Conservation (phyloP, 1,140 invertebrate species). For the Antheraea pernyi region DNA sequence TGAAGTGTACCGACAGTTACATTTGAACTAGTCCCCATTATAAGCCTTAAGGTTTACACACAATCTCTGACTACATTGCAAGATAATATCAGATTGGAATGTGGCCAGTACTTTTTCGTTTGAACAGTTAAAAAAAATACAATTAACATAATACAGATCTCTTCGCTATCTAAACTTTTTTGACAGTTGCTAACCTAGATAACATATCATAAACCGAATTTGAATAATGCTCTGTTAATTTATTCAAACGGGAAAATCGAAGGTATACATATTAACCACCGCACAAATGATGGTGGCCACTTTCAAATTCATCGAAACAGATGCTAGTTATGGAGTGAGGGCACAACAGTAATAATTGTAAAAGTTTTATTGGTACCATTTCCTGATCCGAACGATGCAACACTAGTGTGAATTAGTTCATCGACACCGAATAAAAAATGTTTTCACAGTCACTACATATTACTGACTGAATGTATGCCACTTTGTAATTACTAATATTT, state of each 20-base stretch:
- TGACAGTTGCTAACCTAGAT: background rate
- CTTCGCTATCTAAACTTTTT: background rate
- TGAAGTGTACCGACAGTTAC: too few species aligned
- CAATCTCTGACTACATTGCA: too few species aligned
- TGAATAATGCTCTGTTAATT: background rate
- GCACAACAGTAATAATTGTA: slow-evolving; percentile 6
- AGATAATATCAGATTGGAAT: too few species aligned
- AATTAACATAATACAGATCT: background rate
- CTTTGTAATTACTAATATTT: background rate
- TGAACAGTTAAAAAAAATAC: too few species aligned
- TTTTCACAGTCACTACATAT: background rate
- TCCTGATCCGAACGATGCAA: background rate
- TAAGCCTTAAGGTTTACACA: too few species aligned
- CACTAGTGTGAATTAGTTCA: slow-evolving; percentile 11
- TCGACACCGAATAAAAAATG: background rate
- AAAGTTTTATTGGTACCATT: slow-evolving; percentile 9
- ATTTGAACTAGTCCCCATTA: too few species aligned
- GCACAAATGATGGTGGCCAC: background rate
- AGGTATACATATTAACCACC: slow-evolving; percentile 11
- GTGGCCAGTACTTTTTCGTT: too few species aligned
- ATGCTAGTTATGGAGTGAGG: background rate
- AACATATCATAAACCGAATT: background rate
- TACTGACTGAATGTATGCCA: background rate
- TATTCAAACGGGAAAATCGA: slow-evolving; percentile 5
- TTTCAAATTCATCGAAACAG: background rate